Evolutionary conservation across 2,113 vertebrate species (phyloP).

Genomic region (Lophochroa leadbeateri): DNA sequence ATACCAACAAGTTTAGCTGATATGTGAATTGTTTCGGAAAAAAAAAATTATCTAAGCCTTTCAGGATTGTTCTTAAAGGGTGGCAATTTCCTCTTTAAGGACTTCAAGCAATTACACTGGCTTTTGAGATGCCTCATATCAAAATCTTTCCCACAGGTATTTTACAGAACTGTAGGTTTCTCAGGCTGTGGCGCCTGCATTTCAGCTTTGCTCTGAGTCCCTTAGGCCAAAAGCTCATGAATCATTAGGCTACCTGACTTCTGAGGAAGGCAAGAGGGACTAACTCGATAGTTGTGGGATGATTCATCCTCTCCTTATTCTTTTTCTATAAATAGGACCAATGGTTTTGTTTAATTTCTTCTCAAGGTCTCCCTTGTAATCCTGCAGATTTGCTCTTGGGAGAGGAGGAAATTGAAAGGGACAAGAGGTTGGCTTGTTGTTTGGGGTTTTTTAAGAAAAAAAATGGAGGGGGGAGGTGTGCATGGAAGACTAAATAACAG

Average conservation of each 20-base stretch:
- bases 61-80: conserved; percentile 3
- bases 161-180: not conserved
- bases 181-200: conserved; percentile 13
- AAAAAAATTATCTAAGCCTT: not conserved
- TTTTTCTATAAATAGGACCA: conserved; percentile 33
- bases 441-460: not conserved
- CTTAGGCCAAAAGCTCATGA: conserved; percentile 60
- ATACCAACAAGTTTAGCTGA: not conserved
- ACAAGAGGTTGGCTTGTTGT: conserved; percentile 19
- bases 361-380: conserved; percentile 42
- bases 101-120: conserved; percentile 48
- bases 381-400: conserved; percentile 56
- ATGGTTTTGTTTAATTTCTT: conserved; percentile 60
- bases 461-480: not conserved
- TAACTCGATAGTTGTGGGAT: conserved; percentile 60
- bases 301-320: conserved; percentile 38
- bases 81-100: conserved; percentile 38
- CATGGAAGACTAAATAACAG: conserved; percentile 10
- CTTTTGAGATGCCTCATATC: conserved; percentile 47
- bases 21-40: not conserved
- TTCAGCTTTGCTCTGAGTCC: conserved; percentile 68
- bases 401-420: conserved; percentile 62
- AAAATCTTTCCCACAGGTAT: conserved; percentile 57
- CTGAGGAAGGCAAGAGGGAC: conserved; percentile 63
- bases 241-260: conserved; percentile 69